These are phyloP conservation scores for Callitettix versicolor DNA, from an alignment of 1,140 invertebrate species.

Conservation along the genomic window DNA sequence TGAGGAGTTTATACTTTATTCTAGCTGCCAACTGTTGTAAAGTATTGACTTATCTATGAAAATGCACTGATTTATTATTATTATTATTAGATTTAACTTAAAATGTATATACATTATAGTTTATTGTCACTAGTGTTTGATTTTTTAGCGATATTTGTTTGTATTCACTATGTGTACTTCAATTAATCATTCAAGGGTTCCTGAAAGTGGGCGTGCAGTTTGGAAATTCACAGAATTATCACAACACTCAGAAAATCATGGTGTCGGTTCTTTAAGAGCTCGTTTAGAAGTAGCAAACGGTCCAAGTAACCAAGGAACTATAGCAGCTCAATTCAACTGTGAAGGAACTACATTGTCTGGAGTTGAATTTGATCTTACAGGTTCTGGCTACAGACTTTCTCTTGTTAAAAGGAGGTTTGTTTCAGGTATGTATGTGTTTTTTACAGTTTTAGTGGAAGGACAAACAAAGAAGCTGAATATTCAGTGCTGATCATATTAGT, in stretches of 20 bases:
- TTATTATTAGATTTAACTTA: too few species aligned
- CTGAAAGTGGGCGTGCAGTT: constrained; percentile 66
- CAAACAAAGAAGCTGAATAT: constrained; percentile 1
- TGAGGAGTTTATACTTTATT: too few species aligned
- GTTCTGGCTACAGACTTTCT: constrained; percentile 82
- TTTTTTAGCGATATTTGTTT: neutral
- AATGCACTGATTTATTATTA: too few species aligned
- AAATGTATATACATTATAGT: too few species aligned
- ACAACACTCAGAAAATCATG: constrained; percentile 75
- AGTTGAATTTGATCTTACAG: constrained; percentile 82
- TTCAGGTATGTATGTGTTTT: constrained; percentile 56
- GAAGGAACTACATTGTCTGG: constrained; percentile 90
- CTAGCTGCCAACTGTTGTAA: too few species aligned
- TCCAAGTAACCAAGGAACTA: constrained; percentile 68
- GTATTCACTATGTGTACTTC: too few species aligned
- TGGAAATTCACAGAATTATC: constrained; percentile 92
- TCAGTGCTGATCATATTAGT: constrained; percentile 7
- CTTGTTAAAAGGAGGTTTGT: constrained; percentile 89
- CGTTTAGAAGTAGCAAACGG: constrained; percentile 74
- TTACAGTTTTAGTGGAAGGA: neutral
- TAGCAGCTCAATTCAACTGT: constrained; percentile 87
- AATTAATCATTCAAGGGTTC: constrained; percentile 50
- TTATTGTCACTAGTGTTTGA: too few species aligned
- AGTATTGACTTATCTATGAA: too few species aligned
- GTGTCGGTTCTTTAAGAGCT: constrained; percentile 80